A percentile compares a stretch with the other conserved stretches of the same genome.
phyloP scores from a whole-genome alignment of 2,113 vertebrate species.

The Prietella phreatophila region DNA sequence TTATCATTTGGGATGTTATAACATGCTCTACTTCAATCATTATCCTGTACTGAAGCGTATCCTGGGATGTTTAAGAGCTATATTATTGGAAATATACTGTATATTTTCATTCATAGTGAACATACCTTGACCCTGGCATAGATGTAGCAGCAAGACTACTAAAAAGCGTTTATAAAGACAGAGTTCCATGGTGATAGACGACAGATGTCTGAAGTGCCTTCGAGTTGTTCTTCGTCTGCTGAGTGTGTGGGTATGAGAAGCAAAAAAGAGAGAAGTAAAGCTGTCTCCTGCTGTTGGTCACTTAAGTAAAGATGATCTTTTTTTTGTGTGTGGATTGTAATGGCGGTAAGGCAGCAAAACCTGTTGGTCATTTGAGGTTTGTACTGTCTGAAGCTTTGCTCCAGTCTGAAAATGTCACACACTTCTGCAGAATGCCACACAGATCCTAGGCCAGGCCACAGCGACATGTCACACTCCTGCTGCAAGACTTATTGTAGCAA shows the following conservation, averaged over 20 bases:
- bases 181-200: conserved; percentile 63
- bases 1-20: not conserved
- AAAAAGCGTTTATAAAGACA: conserved; percentile 63
- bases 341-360: not conserved
- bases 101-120: conserved; percentile 10
- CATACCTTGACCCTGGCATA: conserved; percentile 66
- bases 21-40: not conserved
- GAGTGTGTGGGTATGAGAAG: not conserved
- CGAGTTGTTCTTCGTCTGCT: conserved; percentile 23
- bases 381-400: conserved; percentile 14
- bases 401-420: conserved; percentile 57
- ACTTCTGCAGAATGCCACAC: conserved; percentile 59
- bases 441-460: conserved; percentile 56
- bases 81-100: not conserved
- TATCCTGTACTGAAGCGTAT: not conserved
- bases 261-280: conserved; percentile 1
- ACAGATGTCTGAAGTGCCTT: conserved; percentile 31
- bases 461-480: conserved; percentile 68
- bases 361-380: not conserved
- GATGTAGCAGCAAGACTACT: conserved; percentile 60
- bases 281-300: conserved; percentile 11
- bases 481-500: conserved; percentile 66
- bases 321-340: not conserved
- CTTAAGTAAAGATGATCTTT: conserved; percentile 2
- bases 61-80: not conserved